Conservation (phyloP, 2,888 invertebrate species). For the Torymus auratus region DNA sequence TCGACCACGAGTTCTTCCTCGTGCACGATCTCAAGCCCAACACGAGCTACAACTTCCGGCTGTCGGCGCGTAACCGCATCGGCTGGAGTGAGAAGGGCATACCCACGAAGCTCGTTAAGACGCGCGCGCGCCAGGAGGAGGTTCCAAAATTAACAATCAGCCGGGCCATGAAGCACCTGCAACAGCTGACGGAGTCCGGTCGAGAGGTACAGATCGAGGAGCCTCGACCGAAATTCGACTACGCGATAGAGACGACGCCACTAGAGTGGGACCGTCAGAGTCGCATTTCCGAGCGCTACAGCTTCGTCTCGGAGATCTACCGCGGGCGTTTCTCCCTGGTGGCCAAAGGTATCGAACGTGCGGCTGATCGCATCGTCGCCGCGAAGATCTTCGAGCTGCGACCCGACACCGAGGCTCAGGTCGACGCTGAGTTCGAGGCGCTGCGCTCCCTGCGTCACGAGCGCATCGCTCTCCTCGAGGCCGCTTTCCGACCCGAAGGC, state of each 20-base stretch:
- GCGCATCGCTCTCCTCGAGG: conserved; percentile 87
- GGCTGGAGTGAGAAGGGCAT: conserved; percentile 96
- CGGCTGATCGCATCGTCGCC: conserved; percentile 86
- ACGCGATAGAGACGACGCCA: conserved; percentile 85
- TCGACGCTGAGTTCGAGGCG: conserved; percentile 88
- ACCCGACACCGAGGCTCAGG: conserved; percentile 79
- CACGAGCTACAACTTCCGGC: conserved; percentile 91
- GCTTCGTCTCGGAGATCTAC: conserved; percentile 90
- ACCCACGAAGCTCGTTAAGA: conserved; percentile 86
- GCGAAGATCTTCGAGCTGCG: conserved; percentile 88
- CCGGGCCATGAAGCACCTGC: conserved; percentile 89
- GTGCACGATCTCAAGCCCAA: conserved; percentile 87
- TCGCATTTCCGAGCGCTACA: conserved; percentile 86
- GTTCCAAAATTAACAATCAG: conserved; percentile 87
- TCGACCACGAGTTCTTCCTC: conserved; percentile 95
- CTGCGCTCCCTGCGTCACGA: conserved; percentile 91
- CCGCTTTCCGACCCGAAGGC: conserved; percentile 84
- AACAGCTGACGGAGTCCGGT: conserved; percentile 90
- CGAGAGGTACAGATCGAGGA: conserved; percentile 83
- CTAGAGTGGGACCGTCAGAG: conserved; percentile 84
- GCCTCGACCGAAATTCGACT: conserved; percentile 83
- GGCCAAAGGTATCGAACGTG: conserved; percentile 88
- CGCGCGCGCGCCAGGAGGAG: conserved; percentile 78
- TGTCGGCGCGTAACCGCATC: conserved; percentile 92
- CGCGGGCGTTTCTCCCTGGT: conserved; percentile 93